Conservation (phyloP, 2,113 vertebrate genomes). For the Vicugna pacos region DNA sequence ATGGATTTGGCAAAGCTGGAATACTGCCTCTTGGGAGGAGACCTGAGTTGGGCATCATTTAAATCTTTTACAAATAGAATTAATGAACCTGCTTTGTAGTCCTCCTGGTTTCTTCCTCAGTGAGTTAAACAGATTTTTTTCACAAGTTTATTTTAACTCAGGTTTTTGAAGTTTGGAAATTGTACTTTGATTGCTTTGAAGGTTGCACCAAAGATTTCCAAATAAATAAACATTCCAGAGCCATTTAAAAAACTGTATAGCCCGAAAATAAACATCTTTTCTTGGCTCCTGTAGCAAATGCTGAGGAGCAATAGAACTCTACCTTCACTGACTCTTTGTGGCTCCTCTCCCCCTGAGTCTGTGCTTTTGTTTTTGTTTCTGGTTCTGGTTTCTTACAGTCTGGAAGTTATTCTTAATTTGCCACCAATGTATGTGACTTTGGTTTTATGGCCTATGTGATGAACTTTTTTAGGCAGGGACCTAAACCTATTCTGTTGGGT, state of each 20-base stretch:
- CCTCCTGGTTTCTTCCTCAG: not conserved
- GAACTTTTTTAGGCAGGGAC: not conserved
- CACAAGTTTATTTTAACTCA: not conserved
- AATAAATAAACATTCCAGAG: not conserved
- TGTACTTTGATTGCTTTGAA: not conserved
- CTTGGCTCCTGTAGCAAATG: not conserved
- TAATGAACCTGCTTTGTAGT: not conserved
- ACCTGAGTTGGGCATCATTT: not conserved
- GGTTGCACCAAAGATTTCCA: not conserved
- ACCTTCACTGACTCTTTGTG: not conserved
- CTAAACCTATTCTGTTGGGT: slow-evolving; percentile 22
- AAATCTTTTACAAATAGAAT: not conserved
- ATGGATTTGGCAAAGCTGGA: not conserved
- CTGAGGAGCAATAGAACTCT: not conserved
- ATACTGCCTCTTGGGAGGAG: not conserved
- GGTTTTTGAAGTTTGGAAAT: not conserved
- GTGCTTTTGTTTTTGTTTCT: not conserved
- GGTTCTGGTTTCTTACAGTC: not conserved
- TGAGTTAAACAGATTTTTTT: not conserved
- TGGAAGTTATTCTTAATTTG: not conserved
- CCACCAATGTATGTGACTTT: not conserved
- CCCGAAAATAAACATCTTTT: not conserved
- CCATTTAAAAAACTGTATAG: not conserved
- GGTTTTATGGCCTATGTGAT: not conserved
- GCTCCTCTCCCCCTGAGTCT: not conserved